These are phyloP conservation scores for Rhyzopertha dominica DNA, from an alignment of 1,140 invertebrate genomes.

Conservation along the genomic window DNA sequence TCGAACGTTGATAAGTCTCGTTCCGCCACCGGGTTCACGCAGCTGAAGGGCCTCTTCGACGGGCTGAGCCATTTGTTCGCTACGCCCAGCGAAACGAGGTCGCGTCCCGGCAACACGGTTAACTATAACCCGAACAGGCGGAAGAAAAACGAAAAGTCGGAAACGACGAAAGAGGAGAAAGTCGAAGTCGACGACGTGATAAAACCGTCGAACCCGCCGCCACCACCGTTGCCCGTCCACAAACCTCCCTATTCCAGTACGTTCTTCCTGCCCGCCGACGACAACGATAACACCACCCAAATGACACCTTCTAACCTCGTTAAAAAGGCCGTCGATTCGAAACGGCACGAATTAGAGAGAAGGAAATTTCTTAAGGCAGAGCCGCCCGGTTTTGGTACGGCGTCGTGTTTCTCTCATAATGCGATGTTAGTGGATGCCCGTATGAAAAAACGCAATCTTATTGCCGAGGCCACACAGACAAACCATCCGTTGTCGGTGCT, in stretches of 20 bases:
- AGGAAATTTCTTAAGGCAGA: conserved; percentile 26
- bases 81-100: conserved; percentile 49
- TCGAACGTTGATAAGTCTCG: conserved; percentile 39
- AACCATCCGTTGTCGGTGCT: conserved; percentile 35
- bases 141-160: conserved; percentile 29
- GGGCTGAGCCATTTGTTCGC: conserved; percentile 80
- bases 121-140: conserved; percentile 51
- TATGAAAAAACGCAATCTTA: conserved; percentile 41
- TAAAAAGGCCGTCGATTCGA: conserved; percentile 60
- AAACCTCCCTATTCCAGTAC: conserved; percentile 4
- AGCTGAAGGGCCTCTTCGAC: conserved; percentile 74
- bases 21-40: conserved; percentile 52
- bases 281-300: conserved; percentile 2
- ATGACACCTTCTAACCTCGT: conserved; percentile 61
- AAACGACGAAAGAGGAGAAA: conserved; percentile 16
- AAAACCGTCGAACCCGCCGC: conserved; percentile 5
- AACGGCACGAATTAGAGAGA: conserved; percentile 51
- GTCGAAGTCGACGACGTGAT: conserved; percentile 37
- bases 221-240: conserved; percentile 15
- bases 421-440: conserved; percentile 30
- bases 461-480: conserved; percentile 30
- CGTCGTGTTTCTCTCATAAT: no score
- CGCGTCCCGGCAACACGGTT: conserved; percentile 46
- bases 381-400: no score
- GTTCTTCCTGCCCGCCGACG: conserved; percentile 4